Evolutionary conservation across 2,797 vertebrate species (phyloP).

Genomic region (Ctenosaura bakeri): DNA sequence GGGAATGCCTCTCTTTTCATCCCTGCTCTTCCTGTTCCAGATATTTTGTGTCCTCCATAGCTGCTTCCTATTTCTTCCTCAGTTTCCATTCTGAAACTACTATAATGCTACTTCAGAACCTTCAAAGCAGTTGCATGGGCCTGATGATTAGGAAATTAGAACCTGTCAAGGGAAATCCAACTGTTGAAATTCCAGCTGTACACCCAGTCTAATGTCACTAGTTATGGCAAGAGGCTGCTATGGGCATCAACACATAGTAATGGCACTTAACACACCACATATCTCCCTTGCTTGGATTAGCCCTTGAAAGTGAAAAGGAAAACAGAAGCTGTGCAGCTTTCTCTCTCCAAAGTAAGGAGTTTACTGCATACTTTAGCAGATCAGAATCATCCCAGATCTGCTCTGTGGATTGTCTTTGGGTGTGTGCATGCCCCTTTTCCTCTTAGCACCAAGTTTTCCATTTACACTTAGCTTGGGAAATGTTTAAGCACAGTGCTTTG

Average conservation of each 20-base stretch:
- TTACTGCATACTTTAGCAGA: not conserved
- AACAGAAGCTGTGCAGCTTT: not conserved
- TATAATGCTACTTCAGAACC: not conserved
- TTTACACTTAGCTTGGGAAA: not conserved
- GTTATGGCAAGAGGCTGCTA: not conserved
- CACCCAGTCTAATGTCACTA: not conserved
- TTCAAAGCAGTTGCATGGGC: not conserved
- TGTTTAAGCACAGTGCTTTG: not conserved
- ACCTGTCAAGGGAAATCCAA: not conserved
- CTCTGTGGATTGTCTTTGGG: not conserved
- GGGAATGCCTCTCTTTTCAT: not conserved
- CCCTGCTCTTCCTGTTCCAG: not conserved
- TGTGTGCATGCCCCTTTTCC: not conserved
- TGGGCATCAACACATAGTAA: not conserved
- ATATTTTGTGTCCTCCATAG: not conserved
- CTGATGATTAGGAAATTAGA: not conserved
- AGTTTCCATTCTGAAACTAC: not conserved
- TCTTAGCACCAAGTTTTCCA: not conserved
- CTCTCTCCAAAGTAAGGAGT: not conserved
- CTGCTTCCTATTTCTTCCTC: not conserved
- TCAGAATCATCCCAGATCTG: not conserved
- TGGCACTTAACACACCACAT: not conserved
- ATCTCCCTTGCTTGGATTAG: not conserved
- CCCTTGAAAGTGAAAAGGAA: not conserved
- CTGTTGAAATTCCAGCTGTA: not conserved